Evolutionary conservation across 2,888 invertebrate species (phyloP), one percentile per base, ranked within the genome.

Genomic region (Tetragnatha montana): DNA sequence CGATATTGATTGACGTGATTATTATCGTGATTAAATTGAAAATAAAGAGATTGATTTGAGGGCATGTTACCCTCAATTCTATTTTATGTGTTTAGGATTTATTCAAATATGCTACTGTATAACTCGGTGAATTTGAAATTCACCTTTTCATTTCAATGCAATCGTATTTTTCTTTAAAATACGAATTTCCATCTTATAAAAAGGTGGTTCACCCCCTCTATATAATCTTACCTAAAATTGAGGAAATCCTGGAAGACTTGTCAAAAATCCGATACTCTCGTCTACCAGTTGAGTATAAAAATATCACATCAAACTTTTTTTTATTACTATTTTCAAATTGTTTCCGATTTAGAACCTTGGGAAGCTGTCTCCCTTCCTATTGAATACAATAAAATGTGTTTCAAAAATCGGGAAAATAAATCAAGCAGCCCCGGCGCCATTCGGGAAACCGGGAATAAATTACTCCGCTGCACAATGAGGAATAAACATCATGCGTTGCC

Each of bases 401-500:
- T 80, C 75, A 51, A 84, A 69, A 82, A 79, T 51, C 10, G 71
- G 14, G 47, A 19, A 83, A 88, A 89, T 89, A 81, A 84, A 89
- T 84, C 81, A 84, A 49, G 51, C n/a, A 71, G 22, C 51, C 49
- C 70, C 70, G 74, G 78, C 74, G 49, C 47, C 60, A 69, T 84
- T 80, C 74, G 88, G 88, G 76, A 68, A 75, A 79, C 74, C 80
- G 35, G 35, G 74, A 89, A 89, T 81, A 78, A 83, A 81, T 81
- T 87, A 81, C 68, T 70, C 49, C 50, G 22, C 35, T n/a, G 60
- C 80, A 80, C 87, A 80, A 80, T 80, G 74, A 60, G 49, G 75
- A 87, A 81, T 81, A 89, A 89, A 89, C 75, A 88, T 88, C 85
- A 75, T 83, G 82, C 14, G 73, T 71, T 85, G 78, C 85, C 85